Evolutionary conservation across 2,113 vertebrate genomes (phyloP).

Genomic region (Heptranchias perlo): DNA sequence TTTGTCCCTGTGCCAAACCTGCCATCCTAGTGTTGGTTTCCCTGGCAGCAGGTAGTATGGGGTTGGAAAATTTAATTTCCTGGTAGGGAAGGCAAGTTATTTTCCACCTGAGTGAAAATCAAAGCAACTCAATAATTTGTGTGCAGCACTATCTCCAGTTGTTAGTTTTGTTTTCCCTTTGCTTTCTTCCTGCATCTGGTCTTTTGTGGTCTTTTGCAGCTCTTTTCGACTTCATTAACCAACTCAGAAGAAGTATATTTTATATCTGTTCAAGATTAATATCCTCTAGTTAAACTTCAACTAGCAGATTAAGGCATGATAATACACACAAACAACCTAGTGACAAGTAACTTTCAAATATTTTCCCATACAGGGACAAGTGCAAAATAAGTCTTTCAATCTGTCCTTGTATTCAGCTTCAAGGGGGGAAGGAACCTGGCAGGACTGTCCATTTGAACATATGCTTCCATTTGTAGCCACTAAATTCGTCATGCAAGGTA

Average conservation of each 20-base stretch:
- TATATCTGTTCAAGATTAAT: too few relatives aligned
- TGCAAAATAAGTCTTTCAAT: neutral
- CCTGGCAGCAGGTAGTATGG: neutral
- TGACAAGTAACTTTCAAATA: too few relatives aligned
- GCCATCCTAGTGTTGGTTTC: neutral
- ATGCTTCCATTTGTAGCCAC: neutral
- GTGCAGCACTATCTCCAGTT: neutral
- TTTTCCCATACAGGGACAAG: too few relatives aligned
- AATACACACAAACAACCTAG: too few relatives aligned
- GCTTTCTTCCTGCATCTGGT: neutral
- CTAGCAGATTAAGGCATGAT: too few relatives aligned
- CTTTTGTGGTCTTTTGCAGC: neutral
- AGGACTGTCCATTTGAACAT: neutral
- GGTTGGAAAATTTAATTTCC: neutral
- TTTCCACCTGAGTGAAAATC: neutral
- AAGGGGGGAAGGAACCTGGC: neutral
- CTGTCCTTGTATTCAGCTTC: neutral
- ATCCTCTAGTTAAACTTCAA: too few relatives aligned
- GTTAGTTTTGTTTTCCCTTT: neutral
- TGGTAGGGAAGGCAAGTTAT: neutral
- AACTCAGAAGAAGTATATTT: neutral
- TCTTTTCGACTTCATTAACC: neutral
- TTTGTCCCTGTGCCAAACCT: neutral
- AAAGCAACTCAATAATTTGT: neutral
- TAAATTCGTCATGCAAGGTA: neutral